Conservation (phyloP, 1,140 invertebrate genomes). For the Drosophila arizonae region DNA sequence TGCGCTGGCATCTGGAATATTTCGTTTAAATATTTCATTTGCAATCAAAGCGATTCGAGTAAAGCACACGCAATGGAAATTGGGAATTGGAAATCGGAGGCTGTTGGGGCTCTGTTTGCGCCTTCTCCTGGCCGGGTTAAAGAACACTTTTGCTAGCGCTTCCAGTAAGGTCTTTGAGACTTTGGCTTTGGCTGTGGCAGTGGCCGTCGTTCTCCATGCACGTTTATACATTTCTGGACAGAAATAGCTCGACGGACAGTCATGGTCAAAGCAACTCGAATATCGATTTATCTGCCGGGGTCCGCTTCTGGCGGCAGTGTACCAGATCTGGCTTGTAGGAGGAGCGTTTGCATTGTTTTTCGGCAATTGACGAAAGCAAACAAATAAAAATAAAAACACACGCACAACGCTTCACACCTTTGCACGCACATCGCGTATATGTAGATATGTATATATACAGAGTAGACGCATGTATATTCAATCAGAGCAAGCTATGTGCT, state of each 20-base stretch:
- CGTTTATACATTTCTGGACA: conserved; percentile 40
- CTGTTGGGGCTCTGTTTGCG: not conserved
- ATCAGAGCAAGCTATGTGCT: conserved; percentile 29
- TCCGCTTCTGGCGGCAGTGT: not conserved
- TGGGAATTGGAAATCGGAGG: not conserved
- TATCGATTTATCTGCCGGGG: conserved; percentile 67
- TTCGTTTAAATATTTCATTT: conserved; percentile 75
- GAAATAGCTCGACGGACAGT: conserved; percentile 53
- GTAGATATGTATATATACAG: not conserved
- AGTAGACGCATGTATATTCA: conserved; percentile 8
- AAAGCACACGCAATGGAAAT: conserved; percentile 31
- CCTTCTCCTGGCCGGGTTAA: no score
- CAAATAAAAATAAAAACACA: conserved; percentile 61
- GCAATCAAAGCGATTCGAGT: conserved; percentile 69
- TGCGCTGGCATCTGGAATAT: conserved; percentile 68
- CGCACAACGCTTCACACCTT: conserved; percentile 65
- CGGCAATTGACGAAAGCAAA: conserved; percentile 66
- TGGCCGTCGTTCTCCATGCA: not conserved
- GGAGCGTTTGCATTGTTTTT: conserved; percentile 59
- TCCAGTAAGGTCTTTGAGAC: conserved; percentile 57
- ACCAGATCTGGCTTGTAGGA: conserved; percentile 33
- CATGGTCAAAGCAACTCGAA: conserved; percentile 72
- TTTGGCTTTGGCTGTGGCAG: conserved; percentile 43
- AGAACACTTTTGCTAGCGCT: not conserved
- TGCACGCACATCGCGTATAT: conserved; percentile 39